Base-by-base conservation (phyloP, 1,140 invertebrate genomes). In the Drosophila santomea region DNA sequence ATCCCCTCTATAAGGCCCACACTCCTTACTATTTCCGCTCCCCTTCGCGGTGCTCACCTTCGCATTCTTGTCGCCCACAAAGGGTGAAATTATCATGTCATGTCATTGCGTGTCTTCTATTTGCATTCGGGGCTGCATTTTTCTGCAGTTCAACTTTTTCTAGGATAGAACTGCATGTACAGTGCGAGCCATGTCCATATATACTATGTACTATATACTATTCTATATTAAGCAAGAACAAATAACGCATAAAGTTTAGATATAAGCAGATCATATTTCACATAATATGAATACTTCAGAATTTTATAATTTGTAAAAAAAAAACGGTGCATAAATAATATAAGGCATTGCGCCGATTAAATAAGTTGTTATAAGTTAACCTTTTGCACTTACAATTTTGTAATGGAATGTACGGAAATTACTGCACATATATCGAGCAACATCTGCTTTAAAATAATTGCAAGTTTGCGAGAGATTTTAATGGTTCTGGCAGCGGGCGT, bases 361-460 rank as follows among this genome's bases (percentile, higher is more conserved):
- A 32, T 32, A 35, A 32, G 15, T 15, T 15, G 38, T 15, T 44
- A 4, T 15, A 23, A 17, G 5, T 2, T 12, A 15, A 11, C 6
- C 2, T 20, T 4, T 17, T 20, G 3, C 38, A 14, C 17, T 56
- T 44, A 59, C 45, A 57, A 38, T 39, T 35, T 6, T 12, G 51
- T 0, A 15, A 36, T 44, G 52, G 51, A 50, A 35, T 58, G 64
- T 71, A 57, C 17, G 25, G 44, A 61, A 61, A 78, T 41, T 59
- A 39, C 35, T 25, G 38, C 23, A 55, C 67, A 61, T 78, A 74
- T 66, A 77, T 68, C 61, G 51, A 60, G 80, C 64, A 84, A 85
- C 81, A 85, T 85, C 81, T 85, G 81, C 82, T 79, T 80, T 80
- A 67, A 80, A 80, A 68, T 80, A 85, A 85, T 85, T 85, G 74